Evolutionary conservation across 37 sponge, comb jelly and placozoan genomes (phyloP), one percentile per base, ranked within the genome.

Genomic region (Hormiphora californensis): DNA sequence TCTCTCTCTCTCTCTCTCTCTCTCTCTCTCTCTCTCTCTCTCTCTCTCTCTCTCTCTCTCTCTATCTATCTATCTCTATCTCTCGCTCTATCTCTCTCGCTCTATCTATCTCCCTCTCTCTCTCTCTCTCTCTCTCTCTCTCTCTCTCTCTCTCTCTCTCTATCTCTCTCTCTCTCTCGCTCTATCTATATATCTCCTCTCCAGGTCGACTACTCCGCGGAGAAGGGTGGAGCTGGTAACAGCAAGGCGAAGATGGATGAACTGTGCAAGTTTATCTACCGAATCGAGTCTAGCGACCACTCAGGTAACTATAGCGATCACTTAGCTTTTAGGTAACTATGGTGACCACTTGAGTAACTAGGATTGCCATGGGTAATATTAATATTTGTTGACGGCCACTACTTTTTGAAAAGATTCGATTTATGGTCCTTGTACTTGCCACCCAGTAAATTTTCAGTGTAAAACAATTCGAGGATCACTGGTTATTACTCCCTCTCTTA

Each of bases 131-230:
- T 46, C 51, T 12, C 8, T 12, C 12, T 23, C 51, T 0, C 17
- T 0, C 37, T 21, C 36, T n/a, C n/a, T n/a, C 63, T 55, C 41
- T 40, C 41, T 33, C 27, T 32, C 49, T 55, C 30, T 67, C 28
- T 57, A 28, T 46, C 51, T 12, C 8, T 12, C 12, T 23, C 51
- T 0, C 17, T 0, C 37, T 21, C 36, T n/a, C n/a, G n/a, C n/a
- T n/a, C n/a, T n/a, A n/a, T n/a, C n/a, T n/a, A n/a, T n/a, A n/a
- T n/a, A n/a, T n/a, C 55, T 35, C 51, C 1, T 12, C 39, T 69
- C 19, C 67, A 90, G 90, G 61, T 90, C 63, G 90, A 88, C 31
- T 32, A 65, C 38, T 17, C 4, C 68, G 32, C 11, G 33, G 12
- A 12, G 12, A 27, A 53, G 12, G 86, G 43, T 17, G 86, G 33